These are phyloP conservation scores for Sebastes matsubarae DNA, from an alignment of 2,797 vertebrate species.

Conservation along the genomic window DNA sequence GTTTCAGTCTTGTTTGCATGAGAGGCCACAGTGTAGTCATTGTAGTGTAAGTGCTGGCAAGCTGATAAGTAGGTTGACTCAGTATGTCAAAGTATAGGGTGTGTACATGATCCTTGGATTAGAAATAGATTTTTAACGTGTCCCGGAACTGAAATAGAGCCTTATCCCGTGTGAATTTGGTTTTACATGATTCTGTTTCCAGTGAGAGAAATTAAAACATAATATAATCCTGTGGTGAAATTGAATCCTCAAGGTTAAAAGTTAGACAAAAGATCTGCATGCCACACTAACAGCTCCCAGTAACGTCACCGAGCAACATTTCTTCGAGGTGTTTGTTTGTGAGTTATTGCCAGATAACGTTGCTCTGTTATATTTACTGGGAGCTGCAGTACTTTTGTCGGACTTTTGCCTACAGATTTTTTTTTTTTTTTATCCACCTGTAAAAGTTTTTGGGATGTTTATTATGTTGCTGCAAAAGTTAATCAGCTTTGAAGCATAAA, in stretches of 20 bases:
- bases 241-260: not conserved
- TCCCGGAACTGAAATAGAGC: not conserved
- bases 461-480: not conserved
- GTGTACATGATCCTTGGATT: not conserved
- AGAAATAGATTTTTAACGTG: not conserved
- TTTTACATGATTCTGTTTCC: not conserved
- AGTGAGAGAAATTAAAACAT: not conserved
- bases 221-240: not conserved
- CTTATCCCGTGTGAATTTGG: not conserved
- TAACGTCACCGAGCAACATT: not conserved
- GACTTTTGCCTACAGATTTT: not conserved
- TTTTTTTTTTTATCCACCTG: not conserved
- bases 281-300: not conserved
- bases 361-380: not conserved
- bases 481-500: not conserved
- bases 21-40: not conserved
- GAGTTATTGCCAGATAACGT: not conserved
- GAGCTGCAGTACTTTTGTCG: not conserved
- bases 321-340: not conserved
- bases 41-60: not conserved
- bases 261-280: not conserved
- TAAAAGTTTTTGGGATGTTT: not conserved
- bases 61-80: constrained; percentile 9
- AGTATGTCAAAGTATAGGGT: not conserved
- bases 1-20: constrained; percentile 39